Conservation (phyloP, 1,140 invertebrate species). For the Cyphomyrmex costatus region DNA sequence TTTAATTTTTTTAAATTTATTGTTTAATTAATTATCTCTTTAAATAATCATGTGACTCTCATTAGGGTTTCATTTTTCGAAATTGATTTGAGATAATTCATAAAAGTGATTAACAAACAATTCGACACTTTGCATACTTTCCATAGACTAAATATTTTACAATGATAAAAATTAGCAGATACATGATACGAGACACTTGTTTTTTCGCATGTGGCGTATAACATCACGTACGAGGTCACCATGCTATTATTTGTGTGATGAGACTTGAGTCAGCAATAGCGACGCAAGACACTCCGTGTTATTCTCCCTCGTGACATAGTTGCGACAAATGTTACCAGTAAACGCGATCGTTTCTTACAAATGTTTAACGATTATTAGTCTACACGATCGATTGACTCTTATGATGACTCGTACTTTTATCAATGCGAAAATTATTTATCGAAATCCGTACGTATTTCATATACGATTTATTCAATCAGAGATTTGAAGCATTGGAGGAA, state of each 20-base stretch:
- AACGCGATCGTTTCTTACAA: not conserved
- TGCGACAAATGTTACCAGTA: constrained; percentile 2
- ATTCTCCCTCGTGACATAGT: not conserved
- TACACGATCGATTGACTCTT: not conserved
- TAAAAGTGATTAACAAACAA: not conserved
- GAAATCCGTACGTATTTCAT: not conserved
- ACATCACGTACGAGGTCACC: not conserved
- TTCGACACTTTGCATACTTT: not conserved
- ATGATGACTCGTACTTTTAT: not conserved
- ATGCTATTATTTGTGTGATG: not conserved
- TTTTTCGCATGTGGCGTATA: not conserved
- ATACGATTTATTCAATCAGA: not conserved
- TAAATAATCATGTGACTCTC: not conserved
- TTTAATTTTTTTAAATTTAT: not conserved
- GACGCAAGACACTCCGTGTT: not conserved
- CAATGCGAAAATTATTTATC: not conserved
- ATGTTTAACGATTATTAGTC: constrained; percentile 1
- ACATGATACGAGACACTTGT: not conserved
- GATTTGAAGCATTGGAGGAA: not conserved
- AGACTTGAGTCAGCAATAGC: not conserved
- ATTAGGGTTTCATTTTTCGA: not conserved
- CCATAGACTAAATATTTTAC: not conserved
- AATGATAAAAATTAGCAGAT: not conserved
- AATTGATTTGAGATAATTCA: not conserved
- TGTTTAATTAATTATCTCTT: too few relatives aligned